Conservation (phyloP, 2,113 vertebrate species). For the Puffinus mauretanicus region DNA sequence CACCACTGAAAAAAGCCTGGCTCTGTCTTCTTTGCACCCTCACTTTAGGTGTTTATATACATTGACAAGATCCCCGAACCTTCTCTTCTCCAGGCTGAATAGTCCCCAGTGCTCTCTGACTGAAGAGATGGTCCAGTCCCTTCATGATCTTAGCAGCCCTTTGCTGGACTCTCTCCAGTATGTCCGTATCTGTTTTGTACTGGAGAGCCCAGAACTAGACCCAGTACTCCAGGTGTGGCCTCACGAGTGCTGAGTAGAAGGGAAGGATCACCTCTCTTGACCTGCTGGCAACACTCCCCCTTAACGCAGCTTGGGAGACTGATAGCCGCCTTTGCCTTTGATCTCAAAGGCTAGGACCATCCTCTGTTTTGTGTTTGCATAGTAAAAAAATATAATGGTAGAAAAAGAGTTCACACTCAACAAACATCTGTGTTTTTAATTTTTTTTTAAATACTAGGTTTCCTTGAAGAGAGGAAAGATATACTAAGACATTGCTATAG, state of each 20-base stretch:
- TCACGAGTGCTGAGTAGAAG: not conserved
- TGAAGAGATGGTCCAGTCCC: not conserved
- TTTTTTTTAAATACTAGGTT: not conserved
- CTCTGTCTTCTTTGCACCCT: rapidly evolving
- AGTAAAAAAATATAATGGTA: not conserved
- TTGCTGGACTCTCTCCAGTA: not conserved
- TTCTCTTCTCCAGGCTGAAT: not conserved
- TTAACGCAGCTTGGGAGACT: rapidly evolving
- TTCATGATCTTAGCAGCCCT: not conserved
- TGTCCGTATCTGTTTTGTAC: not conserved
- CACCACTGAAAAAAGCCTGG: not conserved
- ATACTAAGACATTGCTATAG: not conserved
- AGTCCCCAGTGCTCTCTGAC: rapidly evolving
- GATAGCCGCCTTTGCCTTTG: not conserved
- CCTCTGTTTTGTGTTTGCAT: not conserved
- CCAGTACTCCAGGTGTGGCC: not conserved
- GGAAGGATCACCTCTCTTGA: not conserved
- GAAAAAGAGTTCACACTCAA: not conserved
- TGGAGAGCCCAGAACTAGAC: not conserved
- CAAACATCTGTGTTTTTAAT: not conserved
- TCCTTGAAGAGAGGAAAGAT: not conserved
- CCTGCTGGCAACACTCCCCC: not conserved
- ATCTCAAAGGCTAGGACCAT: not conserved
- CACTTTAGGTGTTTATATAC: not conserved
- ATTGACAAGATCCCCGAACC: rapidly evolving